Conservation (phyloP, 2,888 invertebrate species). For the Willowsia nigromaculata region DNA sequence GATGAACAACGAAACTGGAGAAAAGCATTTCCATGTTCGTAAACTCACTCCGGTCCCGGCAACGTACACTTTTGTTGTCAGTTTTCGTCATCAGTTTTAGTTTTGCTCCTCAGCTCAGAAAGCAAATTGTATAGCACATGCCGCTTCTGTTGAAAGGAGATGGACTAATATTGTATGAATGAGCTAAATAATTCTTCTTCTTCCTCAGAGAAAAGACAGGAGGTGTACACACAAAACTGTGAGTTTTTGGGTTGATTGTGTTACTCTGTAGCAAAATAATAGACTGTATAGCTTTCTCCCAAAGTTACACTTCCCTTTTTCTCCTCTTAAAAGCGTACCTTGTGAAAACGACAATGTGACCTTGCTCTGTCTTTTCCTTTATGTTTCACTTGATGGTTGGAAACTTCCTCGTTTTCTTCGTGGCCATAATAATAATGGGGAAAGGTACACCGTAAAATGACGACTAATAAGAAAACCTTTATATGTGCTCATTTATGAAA, state of each 20-base stretch:
- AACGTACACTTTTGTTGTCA: slow-evolving; percentile 42
- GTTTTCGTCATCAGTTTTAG: slow-evolving; percentile 31
- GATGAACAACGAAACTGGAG: slow-evolving; percentile 40
- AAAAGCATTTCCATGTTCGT: slow-evolving; percentile 61
- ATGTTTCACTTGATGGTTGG: slow-evolving; percentile 20
- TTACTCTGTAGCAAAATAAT: not conserved
- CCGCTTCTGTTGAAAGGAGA: slow-evolving; percentile 13
- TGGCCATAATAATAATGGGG: not conserved
- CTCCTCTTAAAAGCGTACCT: slow-evolving; percentile 3
- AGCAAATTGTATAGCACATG: slow-evolving; percentile 28
- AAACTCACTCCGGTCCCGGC: slow-evolving; percentile 22
- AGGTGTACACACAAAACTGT: not conserved
- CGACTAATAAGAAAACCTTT: slow-evolving; percentile 22
- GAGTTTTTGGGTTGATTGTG: not conserved
- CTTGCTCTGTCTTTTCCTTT: slow-evolving; percentile 10
- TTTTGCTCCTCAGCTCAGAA: not conserved
- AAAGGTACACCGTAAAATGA: slow-evolving; percentile 22
- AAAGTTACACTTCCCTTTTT: not conserved
- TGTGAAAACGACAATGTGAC: slow-evolving; percentile 19
- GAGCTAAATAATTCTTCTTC: slow-evolving; percentile 35
- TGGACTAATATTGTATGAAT: slow-evolving; percentile 37
- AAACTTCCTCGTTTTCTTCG: slow-evolving; percentile 16
- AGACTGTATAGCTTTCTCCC: not conserved
- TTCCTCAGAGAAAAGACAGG: not conserved
- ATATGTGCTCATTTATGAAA: not conserved